A percentile compares a stretch with the other conserved stretches of the same genome.
Conservation (phyloP, 35 echinoderm and acorn worm genomes). For the Ophiothrix spiculata region DNA sequence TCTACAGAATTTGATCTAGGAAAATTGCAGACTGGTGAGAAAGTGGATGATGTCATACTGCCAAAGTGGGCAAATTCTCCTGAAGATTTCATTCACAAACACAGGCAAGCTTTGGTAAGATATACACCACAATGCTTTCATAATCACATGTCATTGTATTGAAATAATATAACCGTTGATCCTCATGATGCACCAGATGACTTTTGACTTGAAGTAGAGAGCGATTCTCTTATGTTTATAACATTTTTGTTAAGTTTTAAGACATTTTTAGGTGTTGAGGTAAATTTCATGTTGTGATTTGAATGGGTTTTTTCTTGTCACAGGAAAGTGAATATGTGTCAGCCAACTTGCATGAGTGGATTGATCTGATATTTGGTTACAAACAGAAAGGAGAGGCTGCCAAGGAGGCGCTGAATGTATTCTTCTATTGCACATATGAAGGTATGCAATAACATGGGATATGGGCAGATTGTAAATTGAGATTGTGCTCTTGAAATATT, state of each 20-base stretch:
- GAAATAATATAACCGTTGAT: too few relatives aligned
- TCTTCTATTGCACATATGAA: slow-evolving; percentile 96
- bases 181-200: too few relatives aligned
- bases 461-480: too few relatives aligned
- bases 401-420: slow-evolving; percentile 91
- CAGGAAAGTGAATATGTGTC: slow-evolving; percentile 98
- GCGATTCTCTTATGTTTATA: too few relatives aligned
- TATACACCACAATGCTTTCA: not conserved
- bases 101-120: slow-evolving; percentile 88
- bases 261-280: not conserved
- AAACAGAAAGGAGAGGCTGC: slow-evolving; percentile 93
- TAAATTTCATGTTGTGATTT: too few relatives aligned
- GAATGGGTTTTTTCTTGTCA: not conserved
- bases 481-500: too few relatives aligned
- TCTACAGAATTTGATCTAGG: slow-evolving; percentile 85
- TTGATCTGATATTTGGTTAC: slow-evolving; percentile 97
- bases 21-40: slow-evolving; percentile 71
- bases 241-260: not conserved
- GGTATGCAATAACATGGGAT: slow-evolving; percentile 75
- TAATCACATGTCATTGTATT: not conserved
- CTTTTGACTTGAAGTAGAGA: too few relatives aligned
- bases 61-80: slow-evolving; percentile 95
- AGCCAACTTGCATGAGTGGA: slow-evolving; percentile 79
- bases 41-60: slow-evolving; percentile 77
- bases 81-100: slow-evolving; percentile 98